These are phyloP conservation scores for Pogonocherus hispidulus DNA, from an alignment of 2,888 invertebrate species.

Conservation along the genomic window DNA sequence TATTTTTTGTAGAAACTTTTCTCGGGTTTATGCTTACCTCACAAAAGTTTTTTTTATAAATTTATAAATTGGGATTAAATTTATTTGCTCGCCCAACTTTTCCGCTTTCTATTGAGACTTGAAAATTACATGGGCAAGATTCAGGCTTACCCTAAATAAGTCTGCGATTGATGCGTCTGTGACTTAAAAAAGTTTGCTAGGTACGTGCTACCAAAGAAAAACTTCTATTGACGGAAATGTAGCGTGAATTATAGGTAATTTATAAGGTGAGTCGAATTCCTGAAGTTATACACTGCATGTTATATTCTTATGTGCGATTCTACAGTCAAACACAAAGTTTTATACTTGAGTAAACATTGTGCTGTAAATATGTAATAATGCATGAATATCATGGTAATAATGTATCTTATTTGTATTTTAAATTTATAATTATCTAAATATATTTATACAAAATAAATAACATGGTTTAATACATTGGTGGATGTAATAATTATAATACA, in stretches of 20 bases:
- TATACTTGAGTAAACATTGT: no score
- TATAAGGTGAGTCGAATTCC: neutral
- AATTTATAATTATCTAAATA: no score
- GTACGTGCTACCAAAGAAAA: neutral
- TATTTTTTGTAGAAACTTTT: neutral
- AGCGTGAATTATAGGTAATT: neutral
- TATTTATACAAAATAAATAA: no score
- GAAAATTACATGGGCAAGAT: constrained; percentile 9
- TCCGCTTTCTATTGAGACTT: constrained; percentile 1
- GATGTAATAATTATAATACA: no score
- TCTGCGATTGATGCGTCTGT: neutral
- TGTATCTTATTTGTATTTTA: no score
- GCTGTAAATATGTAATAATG: no score
- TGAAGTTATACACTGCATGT: neutral
- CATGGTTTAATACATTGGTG: no score
- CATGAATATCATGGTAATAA: no score
- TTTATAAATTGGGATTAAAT: constrained; percentile 10
- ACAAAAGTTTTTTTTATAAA: constrained; percentile 14
- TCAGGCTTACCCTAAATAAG: neutral
- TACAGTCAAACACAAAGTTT: neutral
- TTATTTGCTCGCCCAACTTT: constrained; percentile 10
- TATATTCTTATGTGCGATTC: neutral
- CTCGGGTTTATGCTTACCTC: no score
- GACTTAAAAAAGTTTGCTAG: neutral
- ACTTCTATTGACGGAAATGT: neutral